Base-by-base conservation (phyloP, 2,797 vertebrate species). In the Malurus leucopterus region DNA sequence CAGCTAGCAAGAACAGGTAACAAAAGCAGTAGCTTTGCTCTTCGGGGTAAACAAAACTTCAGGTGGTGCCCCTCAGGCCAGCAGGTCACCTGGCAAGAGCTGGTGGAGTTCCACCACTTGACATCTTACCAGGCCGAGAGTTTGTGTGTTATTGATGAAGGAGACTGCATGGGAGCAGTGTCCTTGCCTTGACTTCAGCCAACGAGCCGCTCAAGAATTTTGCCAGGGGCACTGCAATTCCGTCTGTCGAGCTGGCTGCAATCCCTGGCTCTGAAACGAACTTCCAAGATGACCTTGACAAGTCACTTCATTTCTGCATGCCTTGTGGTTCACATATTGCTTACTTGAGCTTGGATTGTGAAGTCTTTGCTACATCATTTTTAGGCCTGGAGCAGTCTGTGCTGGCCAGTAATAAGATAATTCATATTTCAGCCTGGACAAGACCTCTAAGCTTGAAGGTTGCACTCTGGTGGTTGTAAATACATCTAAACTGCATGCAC, bases 1-100 rank as follows among this genome's bases (percentile, higher is more conserved):
- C 19, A 72, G 20, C 26, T 15, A 50, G 23, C 5, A 76, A 32
- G 22, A 80, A 16, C 7, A 13, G 36, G 20, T 57, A 67, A 55
- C 11, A 78, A 44, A 62, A 82, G 22, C 19, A 36, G 6, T 32
- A 36, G 15, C 3, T n/a, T 27, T 70, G 17, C 14, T 40, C 14
- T 50, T 82, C 58, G 32, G 40, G 14, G 9, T 50, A 43, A 91
- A 29, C 17, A 23, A 58, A 43, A 49, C 8, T 12, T 27, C 36
- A 50, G 13, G 13, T 19, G 23, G 41, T 1, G 0, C n/a, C 18
- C 41, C 51, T 26, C 0, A 0, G 43, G 11, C 17, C 49, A 79
- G 26, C 1, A 1, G 36, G 21, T 21, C 50, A 15, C 24, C 50
- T 50, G 26, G 40, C 43, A 32, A 41, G 36, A 62, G 10, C 41